Percentiles rank a stretch among this genome's conserved stretches.
Conservation (phyloP, 2,888 invertebrate species). For the Callimorpha dominula region DNA sequence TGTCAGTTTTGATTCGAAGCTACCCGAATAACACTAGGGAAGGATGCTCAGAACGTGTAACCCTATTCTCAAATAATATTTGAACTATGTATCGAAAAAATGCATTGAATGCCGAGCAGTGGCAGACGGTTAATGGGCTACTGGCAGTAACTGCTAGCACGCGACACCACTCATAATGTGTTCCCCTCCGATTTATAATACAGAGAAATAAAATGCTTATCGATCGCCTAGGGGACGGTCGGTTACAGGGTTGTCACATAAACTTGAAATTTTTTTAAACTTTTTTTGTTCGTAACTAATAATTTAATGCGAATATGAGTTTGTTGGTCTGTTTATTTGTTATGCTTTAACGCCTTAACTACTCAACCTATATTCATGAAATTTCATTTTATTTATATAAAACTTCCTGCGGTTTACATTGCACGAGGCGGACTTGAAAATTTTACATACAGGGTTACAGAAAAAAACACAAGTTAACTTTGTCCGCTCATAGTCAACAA, state of each 20-base stretch:
- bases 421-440: too few relatives aligned
- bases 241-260: conserved; percentile 38
- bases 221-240: conserved; percentile 59
- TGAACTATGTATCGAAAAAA: conserved; percentile 30
- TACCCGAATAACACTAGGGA: not conserved
- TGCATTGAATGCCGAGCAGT: conserved; percentile 31
- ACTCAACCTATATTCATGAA: too few relatives aligned
- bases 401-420: too few relatives aligned
- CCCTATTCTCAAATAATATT: conserved; percentile 31
- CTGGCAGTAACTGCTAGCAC: conserved; percentile 72
- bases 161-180: conserved; percentile 74
- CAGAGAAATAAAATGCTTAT: conserved; percentile 75
- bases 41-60: conserved; percentile 7
- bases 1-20: not conserved
- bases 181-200: conserved; percentile 74
- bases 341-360: not conserved
- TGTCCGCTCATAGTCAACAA: too few relatives aligned
- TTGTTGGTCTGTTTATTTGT: not conserved
- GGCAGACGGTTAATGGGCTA: conserved; percentile 49
- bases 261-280: not conserved
- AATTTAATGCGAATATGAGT: not conserved
- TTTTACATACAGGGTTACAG: not conserved
- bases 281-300: not conserved
- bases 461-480: too few relatives aligned
- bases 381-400: too few relatives aligned